These are phyloP conservation scores for Lacanobia oleracea DNA, from an alignment of 2,888 invertebrate species.

Conservation along the genomic window DNA sequence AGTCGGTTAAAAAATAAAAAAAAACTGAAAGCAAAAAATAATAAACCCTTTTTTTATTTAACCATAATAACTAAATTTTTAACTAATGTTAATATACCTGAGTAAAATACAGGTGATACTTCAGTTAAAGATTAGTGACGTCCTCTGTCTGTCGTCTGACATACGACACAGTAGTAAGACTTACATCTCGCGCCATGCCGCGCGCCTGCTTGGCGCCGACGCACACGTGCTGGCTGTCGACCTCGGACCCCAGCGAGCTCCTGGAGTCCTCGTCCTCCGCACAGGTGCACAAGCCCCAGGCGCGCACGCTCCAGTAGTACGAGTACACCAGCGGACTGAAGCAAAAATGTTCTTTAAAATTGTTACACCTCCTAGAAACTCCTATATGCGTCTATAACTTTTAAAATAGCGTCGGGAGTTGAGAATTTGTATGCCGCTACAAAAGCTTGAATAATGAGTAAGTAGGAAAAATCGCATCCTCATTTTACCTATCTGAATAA, in stretches of 20 bases:
- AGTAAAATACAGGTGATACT: too few species aligned
- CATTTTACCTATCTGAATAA: not conserved
- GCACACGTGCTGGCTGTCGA: conserved; percentile 63
- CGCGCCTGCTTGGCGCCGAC: conserved; percentile 64
- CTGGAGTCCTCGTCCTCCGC: conserved; percentile 59
- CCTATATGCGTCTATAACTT: too few species aligned
- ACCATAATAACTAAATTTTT: too few species aligned
- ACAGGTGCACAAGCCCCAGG: conserved; percentile 79
- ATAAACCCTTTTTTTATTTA: too few species aligned
- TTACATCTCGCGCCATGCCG: conserved; percentile 38
- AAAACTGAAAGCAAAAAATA: too few species aligned
- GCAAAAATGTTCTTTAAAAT: not conserved
- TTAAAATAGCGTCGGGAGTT: too few species aligned
- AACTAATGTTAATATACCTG: too few species aligned
- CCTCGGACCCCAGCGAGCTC: conserved; percentile 24
- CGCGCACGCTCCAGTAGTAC: conserved; percentile 80
- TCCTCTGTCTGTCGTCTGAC: not conserved
- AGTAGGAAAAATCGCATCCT: not conserved
- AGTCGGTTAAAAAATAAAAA: too few species aligned
- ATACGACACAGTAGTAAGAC: not conserved
- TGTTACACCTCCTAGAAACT: not conserved
- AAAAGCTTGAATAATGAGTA: not conserved
- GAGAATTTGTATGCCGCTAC: not conserved
- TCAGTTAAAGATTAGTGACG: too few species aligned
- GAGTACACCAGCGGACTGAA: conserved; percentile 78